Conservation (phyloP, 2,888 invertebrate species). For the Drosophila villosipedis region DNA sequence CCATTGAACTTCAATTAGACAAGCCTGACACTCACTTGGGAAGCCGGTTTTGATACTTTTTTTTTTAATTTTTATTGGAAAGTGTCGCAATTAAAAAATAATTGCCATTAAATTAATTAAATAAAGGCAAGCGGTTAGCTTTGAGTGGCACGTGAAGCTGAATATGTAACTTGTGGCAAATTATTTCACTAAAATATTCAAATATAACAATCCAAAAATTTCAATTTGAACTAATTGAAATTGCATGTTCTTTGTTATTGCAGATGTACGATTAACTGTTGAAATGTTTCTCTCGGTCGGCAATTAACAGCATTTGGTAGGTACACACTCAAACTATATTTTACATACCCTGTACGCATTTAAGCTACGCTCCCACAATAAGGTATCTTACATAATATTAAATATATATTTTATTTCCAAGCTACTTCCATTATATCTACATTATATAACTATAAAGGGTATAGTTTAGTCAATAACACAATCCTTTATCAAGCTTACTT, state of each 20-base stretch:
- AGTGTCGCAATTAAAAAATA: conserved; percentile 72
- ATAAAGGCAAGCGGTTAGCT: conserved; percentile 26
- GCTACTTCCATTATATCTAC: neutral
- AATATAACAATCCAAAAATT: neutral
- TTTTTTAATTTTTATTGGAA: conserved; percentile 43
- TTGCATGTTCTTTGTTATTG: conserved; percentile 20
- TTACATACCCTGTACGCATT: conserved; percentile 1
- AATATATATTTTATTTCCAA: neutral
- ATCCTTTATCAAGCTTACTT: no score
- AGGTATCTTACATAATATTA: neutral
- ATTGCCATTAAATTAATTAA: conserved; percentile 48
- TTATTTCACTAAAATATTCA: conserved; percentile 8
- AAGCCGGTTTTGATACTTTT: conserved; percentile 16
- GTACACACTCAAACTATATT: conserved; percentile 21
- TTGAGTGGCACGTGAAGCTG: conserved; percentile 46
- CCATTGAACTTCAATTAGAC: conserved; percentile 71
- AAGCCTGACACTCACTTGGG: conserved; percentile 42
- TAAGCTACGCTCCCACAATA: no score
- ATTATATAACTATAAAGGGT: neutral
- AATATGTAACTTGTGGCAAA: conserved; percentile 34
- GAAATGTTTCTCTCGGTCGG: conserved; percentile 34
- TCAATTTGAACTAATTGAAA: conserved; percentile 27
- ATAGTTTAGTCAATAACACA: neutral
- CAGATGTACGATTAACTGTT: conserved; percentile 27
- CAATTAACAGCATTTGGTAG: conserved; percentile 50